Conservation (phyloP, 2,888 invertebrate species). For the Encarsia formosa region DNA sequence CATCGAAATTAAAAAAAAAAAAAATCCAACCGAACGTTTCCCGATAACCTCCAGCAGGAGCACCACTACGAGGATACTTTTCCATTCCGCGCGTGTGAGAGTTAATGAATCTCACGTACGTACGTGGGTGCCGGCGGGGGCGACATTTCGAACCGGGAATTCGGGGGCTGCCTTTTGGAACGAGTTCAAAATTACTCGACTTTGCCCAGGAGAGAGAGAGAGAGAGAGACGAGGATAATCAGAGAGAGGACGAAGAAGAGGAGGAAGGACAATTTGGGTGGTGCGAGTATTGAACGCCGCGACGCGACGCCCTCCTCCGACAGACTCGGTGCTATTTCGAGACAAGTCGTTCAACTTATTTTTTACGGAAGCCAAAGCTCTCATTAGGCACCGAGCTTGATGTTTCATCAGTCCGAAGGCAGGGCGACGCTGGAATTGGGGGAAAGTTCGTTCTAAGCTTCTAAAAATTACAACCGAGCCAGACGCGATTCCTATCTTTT, state of each 20-base stretch:
- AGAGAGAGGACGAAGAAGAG: neutral
- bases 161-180: constrained; percentile 26
- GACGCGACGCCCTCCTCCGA: neutral
- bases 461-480: too few relatives aligned
- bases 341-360: constrained; percentile 21
- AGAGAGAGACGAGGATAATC: constrained; percentile 1
- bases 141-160: constrained; percentile 24
- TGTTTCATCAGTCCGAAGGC: too few relatives aligned
- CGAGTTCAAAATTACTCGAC: constrained; percentile 29
- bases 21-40: too few relatives aligned
- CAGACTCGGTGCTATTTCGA: too few relatives aligned
- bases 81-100: constrained; percentile 32
- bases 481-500: too few relatives aligned
- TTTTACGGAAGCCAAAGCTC: constrained; percentile 5
- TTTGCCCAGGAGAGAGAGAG: constrained; percentile 2
- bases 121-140: constrained; percentile 4
- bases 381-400: constrained; percentile 11
- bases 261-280: neutral
- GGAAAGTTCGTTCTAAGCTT: too few relatives aligned
- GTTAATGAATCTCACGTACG: constrained; percentile 39
- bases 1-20: too few relatives aligned
- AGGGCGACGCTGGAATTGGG: too few relatives aligned
- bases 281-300: constrained; percentile 13
- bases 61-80: constrained; percentile 49
- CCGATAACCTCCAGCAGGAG: too few relatives aligned